phyloP scores from a whole-genome alignment of 2,113 vertebrate species.

The Dolichotis patagonum region DNA sequence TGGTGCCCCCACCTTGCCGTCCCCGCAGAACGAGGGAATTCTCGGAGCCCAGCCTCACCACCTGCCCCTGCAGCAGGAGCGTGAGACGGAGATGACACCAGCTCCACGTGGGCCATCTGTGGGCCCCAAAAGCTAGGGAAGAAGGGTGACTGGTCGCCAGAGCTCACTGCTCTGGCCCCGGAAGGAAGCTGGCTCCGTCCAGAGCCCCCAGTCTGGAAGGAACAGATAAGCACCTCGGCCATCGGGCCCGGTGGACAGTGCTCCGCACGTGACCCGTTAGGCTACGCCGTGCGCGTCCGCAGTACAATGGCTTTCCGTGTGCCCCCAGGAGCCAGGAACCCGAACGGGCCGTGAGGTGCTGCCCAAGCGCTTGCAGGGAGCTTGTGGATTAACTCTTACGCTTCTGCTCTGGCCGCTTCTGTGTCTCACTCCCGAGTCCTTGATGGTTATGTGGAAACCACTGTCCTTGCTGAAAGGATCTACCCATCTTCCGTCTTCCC shows the following conservation, averaged over 20 bases:
- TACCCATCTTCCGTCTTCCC: no score
- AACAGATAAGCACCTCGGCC: not conserved
- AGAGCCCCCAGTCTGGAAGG: not conserved
- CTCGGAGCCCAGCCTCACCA: not conserved
- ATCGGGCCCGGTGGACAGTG: accelerated
- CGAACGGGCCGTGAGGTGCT: not conserved
- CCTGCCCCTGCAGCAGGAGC: conserved; percentile 5
- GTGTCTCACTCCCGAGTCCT: not conserved
- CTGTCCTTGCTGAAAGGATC: not conserved
- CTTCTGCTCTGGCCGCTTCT: not conserved
- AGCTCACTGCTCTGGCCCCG: not conserved
- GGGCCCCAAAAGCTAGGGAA: no score
- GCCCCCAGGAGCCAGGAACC: not conserved
- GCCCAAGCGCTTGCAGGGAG: not conserved
- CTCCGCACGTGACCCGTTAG: accelerated
- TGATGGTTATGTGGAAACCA: not conserved
- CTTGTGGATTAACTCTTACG: not conserved
- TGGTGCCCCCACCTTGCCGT: conserved; percentile 3
- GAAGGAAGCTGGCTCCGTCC: not conserved
- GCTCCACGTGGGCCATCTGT: not conserved
- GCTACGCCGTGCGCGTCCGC: not conserved
- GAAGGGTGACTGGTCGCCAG: accelerated
- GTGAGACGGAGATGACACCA: not conserved
- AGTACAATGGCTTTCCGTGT: not conserved
- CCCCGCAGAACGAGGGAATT: conserved; percentile 7